Conservation (phyloP, 2,113 vertebrate species). For the Puffinus mauretanicus region DNA sequence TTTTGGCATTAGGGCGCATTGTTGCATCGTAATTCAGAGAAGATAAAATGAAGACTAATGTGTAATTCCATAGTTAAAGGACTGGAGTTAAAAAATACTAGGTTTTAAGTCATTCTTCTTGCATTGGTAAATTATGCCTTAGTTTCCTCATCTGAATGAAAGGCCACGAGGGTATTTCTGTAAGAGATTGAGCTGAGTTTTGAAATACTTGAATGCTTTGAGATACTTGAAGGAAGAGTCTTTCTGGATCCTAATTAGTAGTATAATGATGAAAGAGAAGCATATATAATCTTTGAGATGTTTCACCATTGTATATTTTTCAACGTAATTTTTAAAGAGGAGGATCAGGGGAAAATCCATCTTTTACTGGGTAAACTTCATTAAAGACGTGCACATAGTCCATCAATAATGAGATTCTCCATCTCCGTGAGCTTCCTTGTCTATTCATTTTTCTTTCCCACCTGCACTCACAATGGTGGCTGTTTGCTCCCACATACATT, state of each 20-base stretch:
- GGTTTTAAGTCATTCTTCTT: background rate
- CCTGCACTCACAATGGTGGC: constrained; percentile 77
- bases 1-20: background rate
- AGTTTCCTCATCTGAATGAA: background rate
- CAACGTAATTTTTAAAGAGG: constrained; percentile 8
- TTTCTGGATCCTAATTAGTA: background rate
- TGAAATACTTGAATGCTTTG: background rate
- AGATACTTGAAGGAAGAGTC: background rate
- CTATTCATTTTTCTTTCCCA: constrained; percentile 79
- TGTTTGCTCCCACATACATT: constrained; percentile 73
- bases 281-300: background rate
- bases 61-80: background rate
- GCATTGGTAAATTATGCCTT: background rate
- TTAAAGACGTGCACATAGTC: constrained; percentile 26
- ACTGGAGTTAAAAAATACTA: background rate
- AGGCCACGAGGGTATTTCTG: background rate
- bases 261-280: background rate
- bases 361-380: constrained; percentile 51
- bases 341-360: constrained; percentile 10
- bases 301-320: constrained; percentile 17
- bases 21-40: background rate
- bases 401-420: constrained; percentile 63
- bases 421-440: constrained; percentile 66
- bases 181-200: background rate
- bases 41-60: background rate